These are phyloP conservation scores for Patella vulgata DNA, from an alignment of 1,140 invertebrate genomes.

Conservation along the genomic window DNA sequence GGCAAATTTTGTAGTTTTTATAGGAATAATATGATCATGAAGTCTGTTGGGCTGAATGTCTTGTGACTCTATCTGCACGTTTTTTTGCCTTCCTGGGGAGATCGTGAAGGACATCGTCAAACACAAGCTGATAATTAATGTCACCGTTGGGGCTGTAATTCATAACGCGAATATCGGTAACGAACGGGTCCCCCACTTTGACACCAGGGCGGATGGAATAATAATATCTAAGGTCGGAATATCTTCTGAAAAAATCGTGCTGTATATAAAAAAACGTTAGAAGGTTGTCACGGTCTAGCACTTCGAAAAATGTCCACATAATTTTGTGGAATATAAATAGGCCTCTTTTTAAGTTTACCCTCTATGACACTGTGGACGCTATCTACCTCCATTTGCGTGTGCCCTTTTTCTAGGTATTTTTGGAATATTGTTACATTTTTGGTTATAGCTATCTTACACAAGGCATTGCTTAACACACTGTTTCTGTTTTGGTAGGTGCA, in stretches of 20 bases:
- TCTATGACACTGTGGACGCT: slow-evolving; percentile 49
- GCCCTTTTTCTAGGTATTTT: slow-evolving; percentile 64
- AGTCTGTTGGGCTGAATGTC: background rate
- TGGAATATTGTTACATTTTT: slow-evolving; percentile 55
- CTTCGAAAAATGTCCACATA: slow-evolving; percentile 16
- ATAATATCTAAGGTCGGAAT: background rate
- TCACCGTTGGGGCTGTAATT: slow-evolving; percentile 12
- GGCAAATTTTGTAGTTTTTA: background rate
- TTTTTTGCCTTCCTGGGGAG: background rate
- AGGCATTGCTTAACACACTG: slow-evolving; percentile 52
- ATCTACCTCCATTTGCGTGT: slow-evolving; percentile 67
- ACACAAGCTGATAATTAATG: slow-evolving; percentile 1
- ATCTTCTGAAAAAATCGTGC: background rate
- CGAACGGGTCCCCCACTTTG: slow-evolving; percentile 4
- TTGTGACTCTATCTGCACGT: background rate
- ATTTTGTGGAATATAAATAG: slow-evolving; percentile 14
- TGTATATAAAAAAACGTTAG: no score
- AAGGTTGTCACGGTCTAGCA: background rate
- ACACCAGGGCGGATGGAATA: slow-evolving; percentile 2
- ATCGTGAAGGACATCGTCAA: background rate
- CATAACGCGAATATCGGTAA: slow-evolving; percentile 6
- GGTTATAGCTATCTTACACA: slow-evolving; percentile 44
- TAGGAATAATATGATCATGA: background rate
- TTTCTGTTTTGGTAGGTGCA: slow-evolving; percentile 63
- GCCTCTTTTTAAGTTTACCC: slow-evolving; percentile 11